Evolutionary conservation across 2,888 invertebrate genomes (phyloP).

Genomic region (Hypomecis atomaria): DNA sequence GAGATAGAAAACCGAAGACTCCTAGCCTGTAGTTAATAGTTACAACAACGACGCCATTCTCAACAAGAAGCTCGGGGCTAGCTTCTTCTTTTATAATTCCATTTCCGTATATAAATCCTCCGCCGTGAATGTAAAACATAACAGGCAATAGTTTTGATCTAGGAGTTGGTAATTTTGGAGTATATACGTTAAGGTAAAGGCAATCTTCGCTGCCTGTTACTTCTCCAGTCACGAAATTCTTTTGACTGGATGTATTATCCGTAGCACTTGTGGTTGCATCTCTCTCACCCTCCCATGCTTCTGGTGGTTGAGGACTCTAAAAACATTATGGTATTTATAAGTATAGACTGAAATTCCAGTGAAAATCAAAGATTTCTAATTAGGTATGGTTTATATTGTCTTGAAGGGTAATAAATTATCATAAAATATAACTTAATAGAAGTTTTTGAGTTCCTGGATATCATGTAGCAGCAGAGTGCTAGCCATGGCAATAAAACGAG

Average conservation of each 20-base stretch:
- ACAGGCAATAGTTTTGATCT: constrained; percentile 53
- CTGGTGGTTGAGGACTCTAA: constrained; percentile 66
- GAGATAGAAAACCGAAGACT: constrained; percentile 66
- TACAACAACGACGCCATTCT: constrained; percentile 65
- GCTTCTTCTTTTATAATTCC: constrained; percentile 56
- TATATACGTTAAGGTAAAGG: constrained; percentile 67
- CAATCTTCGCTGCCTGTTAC: constrained; percentile 67
- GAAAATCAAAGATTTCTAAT: no score
- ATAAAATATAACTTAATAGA: no score
- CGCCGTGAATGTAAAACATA: constrained; percentile 70
- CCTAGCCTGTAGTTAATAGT: constrained; percentile 72
- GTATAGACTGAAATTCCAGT: background rate
- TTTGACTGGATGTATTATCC: constrained; percentile 51
- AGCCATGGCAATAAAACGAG: no score
- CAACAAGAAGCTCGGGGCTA: constrained; percentile 67
- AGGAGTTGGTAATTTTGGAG: constrained; percentile 53
- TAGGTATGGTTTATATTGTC: no score
- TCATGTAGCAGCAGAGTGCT: no score
- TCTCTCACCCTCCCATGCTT: constrained; percentile 71
- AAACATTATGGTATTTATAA: constrained; percentile 30
- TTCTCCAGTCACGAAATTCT: constrained; percentile 41
- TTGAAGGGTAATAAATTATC: no score
- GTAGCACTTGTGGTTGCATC: constrained; percentile 73
- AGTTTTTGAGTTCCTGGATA: no score
- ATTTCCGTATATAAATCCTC: constrained; percentile 63